phyloP scores from a whole-genome alignment of 2,797 vertebrate genomes.

The Tarsius wallacei region DNA sequence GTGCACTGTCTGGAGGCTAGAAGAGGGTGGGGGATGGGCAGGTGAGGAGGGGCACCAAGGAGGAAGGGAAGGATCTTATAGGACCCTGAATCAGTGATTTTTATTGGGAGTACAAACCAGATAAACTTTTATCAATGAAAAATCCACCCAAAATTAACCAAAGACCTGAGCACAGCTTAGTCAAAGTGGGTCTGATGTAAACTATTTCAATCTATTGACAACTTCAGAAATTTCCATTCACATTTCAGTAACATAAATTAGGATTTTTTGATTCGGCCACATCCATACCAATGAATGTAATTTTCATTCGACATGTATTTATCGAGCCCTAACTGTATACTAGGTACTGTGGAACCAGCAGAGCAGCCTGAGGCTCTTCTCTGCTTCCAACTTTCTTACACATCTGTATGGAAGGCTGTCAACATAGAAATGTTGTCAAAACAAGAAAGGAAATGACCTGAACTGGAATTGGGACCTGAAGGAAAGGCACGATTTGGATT shows the following conservation, averaged over 20 bases:
- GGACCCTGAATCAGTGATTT: neutral
- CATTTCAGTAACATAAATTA: neutral
- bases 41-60: neutral
- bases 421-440: neutral
- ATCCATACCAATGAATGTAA: neutral
- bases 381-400: neutral
- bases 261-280: neutral
- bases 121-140: neutral
- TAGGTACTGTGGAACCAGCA: neutral
- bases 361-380: neutral
- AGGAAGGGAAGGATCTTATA: neutral
- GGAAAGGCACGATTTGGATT: neutral
- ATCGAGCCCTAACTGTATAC: neutral
- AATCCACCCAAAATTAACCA: constrained; percentile 8
- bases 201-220: neutral
- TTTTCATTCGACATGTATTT: neutral
- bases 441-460: neutral
- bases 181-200: neutral
- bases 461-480: neutral
- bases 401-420: neutral
- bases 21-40: too few species aligned
- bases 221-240: constrained; percentile 11
- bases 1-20: too few species aligned
- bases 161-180: neutral
- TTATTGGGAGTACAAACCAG: neutral